These are phyloP conservation scores for Pediacus dermestoides DNA, from an alignment of 2,888 invertebrate species.

Conservation along the genomic window DNA sequence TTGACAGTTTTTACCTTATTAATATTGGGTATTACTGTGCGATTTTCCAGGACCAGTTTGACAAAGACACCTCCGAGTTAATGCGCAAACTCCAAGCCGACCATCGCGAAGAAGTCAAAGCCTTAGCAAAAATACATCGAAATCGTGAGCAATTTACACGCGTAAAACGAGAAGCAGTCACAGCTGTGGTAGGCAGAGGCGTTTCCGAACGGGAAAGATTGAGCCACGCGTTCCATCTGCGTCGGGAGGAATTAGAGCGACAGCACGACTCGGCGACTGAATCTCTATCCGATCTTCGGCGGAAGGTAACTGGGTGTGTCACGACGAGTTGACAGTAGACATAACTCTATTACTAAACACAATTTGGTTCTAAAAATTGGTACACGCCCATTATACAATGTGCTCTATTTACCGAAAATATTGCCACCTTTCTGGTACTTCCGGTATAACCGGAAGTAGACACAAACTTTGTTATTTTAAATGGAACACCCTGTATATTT, in stretches of 20 bases:
- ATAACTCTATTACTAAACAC: too few relatives aligned
- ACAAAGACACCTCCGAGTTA: conserved; percentile 68
- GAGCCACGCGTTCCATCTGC: conserved; percentile 71
- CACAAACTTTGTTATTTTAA: too few relatives aligned
- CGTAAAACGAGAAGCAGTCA: conserved; percentile 80
- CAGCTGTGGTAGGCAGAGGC: conserved; percentile 80
- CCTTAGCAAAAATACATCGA: conserved; percentile 78
- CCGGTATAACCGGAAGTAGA: too few relatives aligned
- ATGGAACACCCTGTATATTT: too few relatives aligned
- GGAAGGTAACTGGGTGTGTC: too few relatives aligned
- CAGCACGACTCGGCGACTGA: conserved; percentile 75
- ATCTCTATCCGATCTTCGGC: conserved; percentile 63
- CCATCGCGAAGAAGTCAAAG: conserved; percentile 84
- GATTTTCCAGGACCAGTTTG: conserved; percentile 54
- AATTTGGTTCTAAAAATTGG: too few relatives aligned
- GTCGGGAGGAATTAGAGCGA: conserved; percentile 70
- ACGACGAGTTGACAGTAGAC: too few relatives aligned
- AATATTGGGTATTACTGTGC: too few relatives aligned
- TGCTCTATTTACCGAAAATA: too few relatives aligned
- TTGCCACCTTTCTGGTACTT: too few relatives aligned
- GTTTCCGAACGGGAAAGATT: conserved; percentile 84
- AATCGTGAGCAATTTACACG: conserved; percentile 88
- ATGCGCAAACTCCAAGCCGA: conserved; percentile 79
- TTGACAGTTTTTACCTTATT: too few relatives aligned
- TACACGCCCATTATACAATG: too few relatives aligned